Base-by-base conservation (phyloP, 2,888 invertebrate species). In the Trachelus tabidus region DNA sequence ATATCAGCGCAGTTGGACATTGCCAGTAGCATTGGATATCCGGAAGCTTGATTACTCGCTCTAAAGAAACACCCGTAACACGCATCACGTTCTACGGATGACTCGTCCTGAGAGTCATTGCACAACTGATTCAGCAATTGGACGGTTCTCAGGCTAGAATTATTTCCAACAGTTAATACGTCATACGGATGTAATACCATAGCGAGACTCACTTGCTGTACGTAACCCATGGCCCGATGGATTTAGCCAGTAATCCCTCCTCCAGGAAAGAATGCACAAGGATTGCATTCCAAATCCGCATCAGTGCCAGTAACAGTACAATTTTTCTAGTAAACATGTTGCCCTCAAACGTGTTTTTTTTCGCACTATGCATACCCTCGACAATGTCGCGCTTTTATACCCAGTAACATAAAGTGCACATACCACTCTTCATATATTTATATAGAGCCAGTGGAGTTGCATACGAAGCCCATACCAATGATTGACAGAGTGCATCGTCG, bases 11-110 rank as follows among this genome's bases (percentile, higher is more conserved):
- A 90, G 35, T 82, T 73, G 68, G 88, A 81, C 86, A 90, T 87
- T n/a, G 87, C 79, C n/a, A 87, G 69, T 73, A 90, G 76, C 81
- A 87, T 82, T 15, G 89, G 85, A 81, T 84, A 90, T 76, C 88
- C 87, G 34, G 85, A 77, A 12, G 86, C 82, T 80, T 85, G 84
- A 78, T 84, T 86, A 73, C 93, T 94, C 3, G 94, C 93, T 82
- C 93, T 91, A 79, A 93, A 93, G 87, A 95, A 95, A 86, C 95
- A 95, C 34, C 94, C 93, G 81, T 95, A 94, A 85, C 95, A 95
- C 23, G 93, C 93, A 90, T 95, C 95, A 79, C 94, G 92, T 79
- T 91, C 84, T 68, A 93, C 93, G 6, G 93, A 91, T 83, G 94
- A 93, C 1, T 93, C 92, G 30, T 93, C 93, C 89, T 95, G 94